Base-by-base conservation (phyloP, 2,113 vertebrate genomes). In the Aix galericulata region DNA sequence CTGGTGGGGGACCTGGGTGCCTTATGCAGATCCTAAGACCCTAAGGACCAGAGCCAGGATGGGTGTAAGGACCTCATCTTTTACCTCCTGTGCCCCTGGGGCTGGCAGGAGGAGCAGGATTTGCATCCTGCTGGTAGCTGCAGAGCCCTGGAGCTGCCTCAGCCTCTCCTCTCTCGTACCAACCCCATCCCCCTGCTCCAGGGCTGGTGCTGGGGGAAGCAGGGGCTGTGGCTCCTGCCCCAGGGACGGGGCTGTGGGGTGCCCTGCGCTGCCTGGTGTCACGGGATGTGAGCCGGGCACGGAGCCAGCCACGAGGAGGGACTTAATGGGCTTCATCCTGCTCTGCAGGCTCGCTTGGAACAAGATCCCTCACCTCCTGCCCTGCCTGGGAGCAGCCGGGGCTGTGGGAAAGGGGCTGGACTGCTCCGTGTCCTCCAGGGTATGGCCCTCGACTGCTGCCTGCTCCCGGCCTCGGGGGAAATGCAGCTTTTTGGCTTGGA, bases 221-320 rank as follows among this genome's bases (percentile, higher is more conserved):
- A 67, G 29, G 64, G 50, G 48, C n/a, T 88, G 52, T 38, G 69
- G 18, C 26, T 38, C 48, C 23, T 27, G 64, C 76, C 64, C 15
- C 21, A 20, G 60, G 36, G 20, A 4, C 40, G 22, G 38, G 27
- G 16, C 53, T 63, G 32, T 40, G 38, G 42, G 11, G 42, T 91
- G 68, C 26, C 52, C 60, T 55, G 0, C 40, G 11, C 18, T 32
- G 73, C 42, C 10, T 53, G 12, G 7, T 68, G 32, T 60, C 42
- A 60, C 72, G 58, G 91, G 60, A 42, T 86, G 36, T 1, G 38
- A 91, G 42, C 73, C 84, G 91, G 94, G 89, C 59, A 2, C 4
- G 26, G 55, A 82, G 91, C 94, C 86, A 95, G 92, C 83, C 91
- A 86, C 89, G 67, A 69, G 62, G 29, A 68, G 36, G 60, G 50